Percentiles rank a stretch among this genome's conserved stretches.
Evolutionary conservation across 1,140 invertebrate genomes (phyloP).

Genomic region (Cheumatopsyche charites): DNA sequence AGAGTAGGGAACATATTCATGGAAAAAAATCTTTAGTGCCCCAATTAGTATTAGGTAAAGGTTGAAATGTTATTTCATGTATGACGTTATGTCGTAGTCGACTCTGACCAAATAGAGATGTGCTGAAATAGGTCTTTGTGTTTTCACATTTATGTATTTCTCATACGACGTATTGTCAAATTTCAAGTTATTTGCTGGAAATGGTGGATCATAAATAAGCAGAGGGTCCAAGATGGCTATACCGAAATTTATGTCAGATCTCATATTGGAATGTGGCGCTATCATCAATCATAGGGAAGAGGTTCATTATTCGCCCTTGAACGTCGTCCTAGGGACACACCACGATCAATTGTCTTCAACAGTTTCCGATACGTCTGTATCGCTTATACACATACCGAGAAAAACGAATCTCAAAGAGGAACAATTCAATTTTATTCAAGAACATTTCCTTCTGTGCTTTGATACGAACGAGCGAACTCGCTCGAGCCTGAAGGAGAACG

Average conservation of each 20-base stretch:
- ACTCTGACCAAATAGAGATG: too few relatives aligned
- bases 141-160: too few relatives aligned
- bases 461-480: too few relatives aligned
- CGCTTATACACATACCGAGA: background rate
- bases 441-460: too few relatives aligned
- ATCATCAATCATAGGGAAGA: slow-evolving; percentile 22
- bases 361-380: too few relatives aligned
- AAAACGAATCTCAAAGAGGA: background rate
- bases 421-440: background rate
- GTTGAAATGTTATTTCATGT: too few relatives aligned
- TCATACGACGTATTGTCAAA: background rate
- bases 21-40: too few relatives aligned
- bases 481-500: too few relatives aligned
- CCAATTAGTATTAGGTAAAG: too few relatives aligned
- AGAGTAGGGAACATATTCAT: too few relatives aligned
- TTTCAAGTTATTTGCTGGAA: background rate
- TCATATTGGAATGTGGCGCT: slow-evolving; percentile 2
- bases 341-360: background rate
- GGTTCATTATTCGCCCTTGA: slow-evolving; percentile 24
- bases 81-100: too few relatives aligned
- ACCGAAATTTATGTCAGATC: background rate
- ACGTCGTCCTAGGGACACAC: background rate
- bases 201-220: background rate
- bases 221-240: background rate
- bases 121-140: too few relatives aligned